phyloP scores from a whole-genome alignment of 2,888 invertebrate species.

The Tuta absoluta region DNA sequence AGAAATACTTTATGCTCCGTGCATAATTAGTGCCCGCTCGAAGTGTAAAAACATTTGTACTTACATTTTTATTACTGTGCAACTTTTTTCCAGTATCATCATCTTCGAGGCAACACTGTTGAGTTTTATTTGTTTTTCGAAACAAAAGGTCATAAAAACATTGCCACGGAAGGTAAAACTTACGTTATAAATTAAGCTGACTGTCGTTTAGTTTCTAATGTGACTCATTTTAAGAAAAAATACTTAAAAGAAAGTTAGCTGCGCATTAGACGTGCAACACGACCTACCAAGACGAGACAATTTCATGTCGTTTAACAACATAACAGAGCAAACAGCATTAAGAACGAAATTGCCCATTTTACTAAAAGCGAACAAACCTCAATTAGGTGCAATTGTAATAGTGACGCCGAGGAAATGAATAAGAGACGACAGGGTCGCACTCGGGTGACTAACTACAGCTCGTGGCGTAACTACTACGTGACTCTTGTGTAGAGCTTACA shows the following conservation, averaged over 20 bases:
- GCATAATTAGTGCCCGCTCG: constrained; percentile 19
- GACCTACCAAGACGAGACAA: constrained; percentile 43
- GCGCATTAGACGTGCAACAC: constrained; percentile 24
- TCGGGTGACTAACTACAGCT: neutral
- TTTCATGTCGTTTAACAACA: constrained; percentile 51
- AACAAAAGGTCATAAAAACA: constrained; percentile 15
- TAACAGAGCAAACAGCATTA: constrained; percentile 62
- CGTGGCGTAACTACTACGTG: neutral
- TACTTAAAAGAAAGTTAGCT: constrained; percentile 28
- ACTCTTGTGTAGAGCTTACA: neutral
- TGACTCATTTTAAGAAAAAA: constrained; percentile 20
- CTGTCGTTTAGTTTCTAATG: constrained; percentile 17
- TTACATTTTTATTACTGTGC: constrained; percentile 16
- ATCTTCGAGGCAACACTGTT: constrained; percentile 10
- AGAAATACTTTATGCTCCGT: constrained; percentile 21
- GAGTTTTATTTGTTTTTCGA: constrained; percentile 13
- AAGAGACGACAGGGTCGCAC: constrained; percentile 42
- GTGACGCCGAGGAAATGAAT: constrained; percentile 72
- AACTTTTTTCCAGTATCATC: constrained; percentile 7
- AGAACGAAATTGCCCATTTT: constrained; percentile 74
- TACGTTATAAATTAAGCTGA: constrained; percentile 12
- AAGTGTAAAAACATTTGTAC: constrained; percentile 19
- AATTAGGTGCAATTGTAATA: constrained; percentile 75
- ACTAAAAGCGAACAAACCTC: constrained; percentile 77
- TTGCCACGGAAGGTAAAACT: constrained; percentile 1